Evolutionary conservation across 2,888 invertebrate genomes (phyloP).

Genomic region (Blastobasis adustella): DNA sequence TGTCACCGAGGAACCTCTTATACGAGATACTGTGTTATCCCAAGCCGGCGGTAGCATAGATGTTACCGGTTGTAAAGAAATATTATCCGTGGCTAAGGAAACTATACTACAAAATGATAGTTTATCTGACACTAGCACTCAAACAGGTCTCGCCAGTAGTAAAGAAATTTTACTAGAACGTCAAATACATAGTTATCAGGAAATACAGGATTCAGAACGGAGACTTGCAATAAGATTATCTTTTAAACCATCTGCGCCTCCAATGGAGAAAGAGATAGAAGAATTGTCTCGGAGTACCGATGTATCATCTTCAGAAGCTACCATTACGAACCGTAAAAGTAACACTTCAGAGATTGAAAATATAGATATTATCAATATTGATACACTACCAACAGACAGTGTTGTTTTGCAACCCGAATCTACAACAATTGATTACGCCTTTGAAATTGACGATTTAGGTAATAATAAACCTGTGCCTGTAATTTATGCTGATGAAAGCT

Average conservation of each 20-base stretch:
- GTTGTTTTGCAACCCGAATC: background rate
- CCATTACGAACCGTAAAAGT: background rate
- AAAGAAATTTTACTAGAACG: background rate
- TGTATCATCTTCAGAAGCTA: no score
- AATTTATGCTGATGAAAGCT: constrained; percentile 25
- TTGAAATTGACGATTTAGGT: constrained; percentile 38
- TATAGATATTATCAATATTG: no score
- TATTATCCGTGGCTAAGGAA: no score
- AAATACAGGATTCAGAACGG: constrained; percentile 38
- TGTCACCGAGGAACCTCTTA: no score
- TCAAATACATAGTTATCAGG: constrained; percentile 30
- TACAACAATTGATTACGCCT: constrained; percentile 22
- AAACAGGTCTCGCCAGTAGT: background rate
- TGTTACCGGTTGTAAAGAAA: no score
- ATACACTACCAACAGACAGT: no score
- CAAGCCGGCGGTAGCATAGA: no score
- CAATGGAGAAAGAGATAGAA: no score
- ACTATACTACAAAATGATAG: no score
- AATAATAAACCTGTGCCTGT: constrained; percentile 34
- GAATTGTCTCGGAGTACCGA: no score
- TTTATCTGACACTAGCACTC: no score
- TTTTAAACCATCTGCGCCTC: background rate
- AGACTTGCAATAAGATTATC: constrained; percentile 12
- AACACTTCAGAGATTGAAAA: constrained; percentile 9
- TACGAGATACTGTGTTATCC: no score